Evolutionary conservation across 2,888 invertebrate species (phyloP).

Genomic region (Holacanthella duospinosa): DNA sequence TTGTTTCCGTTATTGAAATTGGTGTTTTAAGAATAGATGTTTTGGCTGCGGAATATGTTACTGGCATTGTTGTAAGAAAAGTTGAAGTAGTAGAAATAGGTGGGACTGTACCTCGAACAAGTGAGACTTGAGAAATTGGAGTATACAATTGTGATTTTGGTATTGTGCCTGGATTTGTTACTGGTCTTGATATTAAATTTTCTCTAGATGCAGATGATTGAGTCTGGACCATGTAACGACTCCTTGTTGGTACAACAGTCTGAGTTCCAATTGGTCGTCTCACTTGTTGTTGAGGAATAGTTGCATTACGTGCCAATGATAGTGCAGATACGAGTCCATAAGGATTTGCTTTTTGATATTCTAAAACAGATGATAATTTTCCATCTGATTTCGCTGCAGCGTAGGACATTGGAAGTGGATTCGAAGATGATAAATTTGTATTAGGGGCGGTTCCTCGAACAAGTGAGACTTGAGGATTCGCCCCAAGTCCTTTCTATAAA

Average conservation of each 20-base stretch:
- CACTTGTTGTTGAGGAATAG: background rate
- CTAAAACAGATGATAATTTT: background rate
- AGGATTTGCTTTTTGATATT: background rate
- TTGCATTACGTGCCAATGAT: background rate
- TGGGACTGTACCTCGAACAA: conserved; percentile 9
- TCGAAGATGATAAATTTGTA: background rate
- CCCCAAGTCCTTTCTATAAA: background rate
- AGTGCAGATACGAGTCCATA: background rate
- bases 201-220: background rate
- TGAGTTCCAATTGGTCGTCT: background rate
- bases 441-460: conserved; percentile 7
- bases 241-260: background rate
- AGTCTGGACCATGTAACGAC: background rate
- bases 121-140: conserved; percentile 11
- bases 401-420: background rate
- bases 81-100: background rate
- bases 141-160: background rate
- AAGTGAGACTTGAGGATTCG: conserved; percentile 10
- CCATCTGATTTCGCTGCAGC: background rate
- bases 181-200: no score
- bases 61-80: background rate
- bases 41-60: background rate
- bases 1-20: conserved; percentile 48
- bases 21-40: conserved; percentile 47
- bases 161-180: background rate